A percentile compares a stretch with the other conserved stretches of the same genome.
Evolutionary conservation across 2,888 invertebrate genomes (phyloP).

Genomic region (Crocallis elinguaria): DNA sequence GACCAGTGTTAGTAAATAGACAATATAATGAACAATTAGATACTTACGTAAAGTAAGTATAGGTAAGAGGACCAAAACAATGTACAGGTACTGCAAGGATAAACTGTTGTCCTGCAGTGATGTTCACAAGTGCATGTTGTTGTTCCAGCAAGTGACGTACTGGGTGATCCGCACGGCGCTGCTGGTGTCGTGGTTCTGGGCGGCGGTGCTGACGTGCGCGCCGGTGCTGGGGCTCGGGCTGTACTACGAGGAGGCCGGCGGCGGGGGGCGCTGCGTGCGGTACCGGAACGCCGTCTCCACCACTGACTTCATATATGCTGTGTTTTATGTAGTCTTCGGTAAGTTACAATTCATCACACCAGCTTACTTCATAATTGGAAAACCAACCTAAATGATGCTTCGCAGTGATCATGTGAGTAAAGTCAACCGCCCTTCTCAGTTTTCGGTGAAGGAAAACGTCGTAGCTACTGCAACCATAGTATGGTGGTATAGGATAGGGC

Average conservation of each 20-base stretch:
- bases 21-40: no score
- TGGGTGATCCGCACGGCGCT: conserved; percentile 89
- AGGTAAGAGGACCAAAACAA: no score
- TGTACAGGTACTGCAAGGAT: background rate
- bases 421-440: no score
- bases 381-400: no score
- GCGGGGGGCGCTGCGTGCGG: conserved; percentile 83
- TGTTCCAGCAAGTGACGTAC: conserved; percentile 91
- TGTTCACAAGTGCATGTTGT: background rate
- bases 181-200: conserved; percentile 88
- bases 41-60: no score
- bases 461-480: no score
- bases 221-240: conserved; percentile 91
- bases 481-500: no score
- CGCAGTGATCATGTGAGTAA: no score
- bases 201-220: conserved; percentile 89
- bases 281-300: conserved; percentile 88
- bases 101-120: background rate
- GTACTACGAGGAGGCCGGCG: conserved; percentile 84
- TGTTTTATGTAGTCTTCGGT: conserved; percentile 91
- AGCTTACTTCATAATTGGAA: no score
- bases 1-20: no score
- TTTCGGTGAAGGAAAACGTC: no score
- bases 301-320: conserved; percentile 89
- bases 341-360: no score